A percentile compares a stretch with the other conserved stretches of the same genome.
Evolutionary conservation across 1,140 invertebrate species (phyloP).

Genomic region (Globodera ellingtonae): DNA sequence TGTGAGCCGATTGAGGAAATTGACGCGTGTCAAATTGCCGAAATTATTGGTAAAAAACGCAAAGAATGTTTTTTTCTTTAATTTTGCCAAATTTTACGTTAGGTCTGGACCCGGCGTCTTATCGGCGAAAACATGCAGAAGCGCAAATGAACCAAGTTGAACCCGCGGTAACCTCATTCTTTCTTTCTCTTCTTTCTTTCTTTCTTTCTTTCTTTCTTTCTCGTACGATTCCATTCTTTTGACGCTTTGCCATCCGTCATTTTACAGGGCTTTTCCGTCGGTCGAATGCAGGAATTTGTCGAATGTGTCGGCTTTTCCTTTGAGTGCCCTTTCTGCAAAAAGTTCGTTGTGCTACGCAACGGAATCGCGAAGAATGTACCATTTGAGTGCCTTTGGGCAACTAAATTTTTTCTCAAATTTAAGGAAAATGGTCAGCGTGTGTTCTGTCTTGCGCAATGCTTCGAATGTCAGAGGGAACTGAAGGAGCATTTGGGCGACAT

Average conservation of each 20-base stretch:
- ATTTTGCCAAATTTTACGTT: constrained; percentile 7
- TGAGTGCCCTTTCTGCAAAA: constrained; percentile 42
- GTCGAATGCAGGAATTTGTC: constrained; percentile 26
- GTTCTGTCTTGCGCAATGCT: not conserved
- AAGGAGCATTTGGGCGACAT: not conserved
- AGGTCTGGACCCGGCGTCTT: constrained; percentile 37
- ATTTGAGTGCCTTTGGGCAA: not conserved
- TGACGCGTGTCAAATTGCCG: constrained; percentile 83
- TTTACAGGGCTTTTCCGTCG: too few species aligned
- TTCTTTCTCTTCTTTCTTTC: not conserved
- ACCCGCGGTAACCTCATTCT: not conserved
- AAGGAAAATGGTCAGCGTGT: not conserved
- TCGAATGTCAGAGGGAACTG: constrained; percentile 3
- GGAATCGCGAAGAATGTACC: not conserved
- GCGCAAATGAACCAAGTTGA: not conserved
- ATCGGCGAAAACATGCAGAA: constrained; percentile 30
- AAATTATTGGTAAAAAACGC: constrained; percentile 76
- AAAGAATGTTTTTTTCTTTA: constrained; percentile 3
- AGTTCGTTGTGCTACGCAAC: constrained; percentile 11
- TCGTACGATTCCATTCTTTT: too few species aligned
- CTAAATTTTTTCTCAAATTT: not conserved
- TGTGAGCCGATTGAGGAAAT: constrained; percentile 93
- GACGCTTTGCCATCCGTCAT: too few species aligned
- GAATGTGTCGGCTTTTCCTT: constrained; percentile 50
- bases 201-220: not conserved